Base-by-base conservation (phyloP, 2,113 vertebrate genomes). In the Thymallus thymallus region DNA sequence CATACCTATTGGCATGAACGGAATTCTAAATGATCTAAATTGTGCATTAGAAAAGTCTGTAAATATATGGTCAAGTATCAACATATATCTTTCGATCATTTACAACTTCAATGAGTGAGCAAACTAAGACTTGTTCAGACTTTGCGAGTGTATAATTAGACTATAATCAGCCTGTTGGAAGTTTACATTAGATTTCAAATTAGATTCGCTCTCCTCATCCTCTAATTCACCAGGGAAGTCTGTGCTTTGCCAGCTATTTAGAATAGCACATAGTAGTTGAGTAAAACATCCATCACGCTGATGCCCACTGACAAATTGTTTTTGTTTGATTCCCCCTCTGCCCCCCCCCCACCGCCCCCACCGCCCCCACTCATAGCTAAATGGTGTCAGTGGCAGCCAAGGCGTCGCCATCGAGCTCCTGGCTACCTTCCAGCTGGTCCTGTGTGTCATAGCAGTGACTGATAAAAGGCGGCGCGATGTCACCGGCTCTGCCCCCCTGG, bases 361-460 rank as follows among this genome's bases (percentile, higher is more conserved):
- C 73, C 74, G 74, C 65, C 81, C 12, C 76, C 72, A 58, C 6
- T 35, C 74, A 5, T 87, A 88, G 86, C 81, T 89, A 20, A 87
- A 90, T 56, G 82, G 55, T 61, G 84, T 96, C 84, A 91, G 89
- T 1, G 64, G 90, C 0, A 85, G 85, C 6, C 94, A 96, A 86
- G 95, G 93, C 14, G 89, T 96, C 60, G 93, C 91, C 1, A 89
- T 95, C 0, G 92, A 95, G 74, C 93, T 95, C 79, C 92, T 95
- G 0, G 92, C 90, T 56, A 95, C 94, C 0, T 91, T 96, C 75
- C 95, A 95, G 85, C 81, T 95, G 77, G 93, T 96, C 68, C 86
- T 96, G 7, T 96, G 94, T 0, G 91, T 95, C 71, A 85, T 95
- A 0, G 93, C 93, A 30, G 92, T 93, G 63, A 92, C 91, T 0